Evolutionary conservation across 2,888 invertebrate species (phyloP).

Genomic region (Trichogramma evanescens): DNA sequence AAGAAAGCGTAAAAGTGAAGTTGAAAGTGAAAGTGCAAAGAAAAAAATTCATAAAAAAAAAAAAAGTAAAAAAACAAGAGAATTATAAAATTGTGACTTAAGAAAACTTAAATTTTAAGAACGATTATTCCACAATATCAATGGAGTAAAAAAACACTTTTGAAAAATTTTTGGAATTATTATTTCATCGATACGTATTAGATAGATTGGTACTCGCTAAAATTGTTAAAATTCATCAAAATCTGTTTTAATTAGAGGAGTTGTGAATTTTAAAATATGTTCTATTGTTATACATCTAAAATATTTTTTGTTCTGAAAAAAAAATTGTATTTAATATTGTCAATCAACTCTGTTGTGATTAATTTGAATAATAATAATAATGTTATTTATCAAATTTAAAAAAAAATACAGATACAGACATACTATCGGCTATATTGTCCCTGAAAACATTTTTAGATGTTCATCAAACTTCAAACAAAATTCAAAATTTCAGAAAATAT

Average conservation of each 20-base stretch:
- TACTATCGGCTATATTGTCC: too few species aligned
- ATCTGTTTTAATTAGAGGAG: neutral
- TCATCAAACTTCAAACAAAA: too few species aligned
- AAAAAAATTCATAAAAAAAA: constrained; percentile 26
- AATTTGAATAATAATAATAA: neutral
- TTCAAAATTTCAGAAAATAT: too few species aligned
- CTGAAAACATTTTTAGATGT: too few species aligned
- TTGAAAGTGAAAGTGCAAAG: neutral
- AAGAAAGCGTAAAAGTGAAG: too few species aligned
- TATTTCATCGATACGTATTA: neutral
- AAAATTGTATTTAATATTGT: neutral
- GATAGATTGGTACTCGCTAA: neutral
- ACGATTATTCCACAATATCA: too few species aligned
- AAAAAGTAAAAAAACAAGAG: constrained; percentile 21
- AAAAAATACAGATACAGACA: too few species aligned
- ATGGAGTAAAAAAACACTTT: too few species aligned
- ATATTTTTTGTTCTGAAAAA: too few species aligned
- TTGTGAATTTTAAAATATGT: neutral
- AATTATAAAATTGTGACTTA: constrained; percentile 11
- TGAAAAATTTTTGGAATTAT: too few species aligned
- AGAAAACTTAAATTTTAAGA: neutral
- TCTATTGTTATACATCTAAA: neutral
- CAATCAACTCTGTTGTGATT: neutral
- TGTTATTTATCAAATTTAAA: too few species aligned
- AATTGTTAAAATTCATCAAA: neutral